These are phyloP conservation scores for Rosalia funebris DNA, from an alignment of 2,888 invertebrate genomes.

Conservation along the genomic window DNA sequence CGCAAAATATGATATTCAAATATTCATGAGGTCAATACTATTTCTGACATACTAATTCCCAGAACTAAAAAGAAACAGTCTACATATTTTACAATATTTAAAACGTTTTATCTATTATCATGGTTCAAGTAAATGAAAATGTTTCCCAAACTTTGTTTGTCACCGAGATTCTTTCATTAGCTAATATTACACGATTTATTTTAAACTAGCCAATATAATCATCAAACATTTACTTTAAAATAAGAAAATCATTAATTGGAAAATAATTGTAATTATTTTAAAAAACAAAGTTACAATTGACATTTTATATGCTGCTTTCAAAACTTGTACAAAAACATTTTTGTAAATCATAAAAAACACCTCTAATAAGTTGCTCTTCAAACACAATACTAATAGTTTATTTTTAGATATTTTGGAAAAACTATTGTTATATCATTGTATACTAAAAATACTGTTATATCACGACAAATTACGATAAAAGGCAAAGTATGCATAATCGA, in stretches of 20 bases:
- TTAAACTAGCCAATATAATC: not conserved
- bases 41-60: conserved; percentile 1
- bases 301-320: too few relatives aligned
- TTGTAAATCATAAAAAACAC: too few relatives aligned
- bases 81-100: not conserved
- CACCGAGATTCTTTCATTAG: not conserved
- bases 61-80: not conserved
- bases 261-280: too few relatives aligned
- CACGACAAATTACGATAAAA: too few relatives aligned
- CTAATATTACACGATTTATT: not conserved
- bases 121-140: not conserved
- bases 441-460: too few relatives aligned
- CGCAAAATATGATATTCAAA: conserved; percentile 14
- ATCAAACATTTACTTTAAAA: not conserved
- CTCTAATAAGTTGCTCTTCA: too few relatives aligned
- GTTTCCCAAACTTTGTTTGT: not conserved
- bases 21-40: not conserved
- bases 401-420: too few relatives aligned
- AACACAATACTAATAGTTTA: too few relatives aligned
- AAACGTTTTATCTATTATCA: not conserved
- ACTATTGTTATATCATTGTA: too few relatives aligned
- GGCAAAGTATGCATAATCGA: too few relatives aligned
- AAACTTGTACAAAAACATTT: too few relatives aligned
- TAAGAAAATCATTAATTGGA: not conserved
- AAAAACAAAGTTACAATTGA: too few relatives aligned